Percentiles rank a stretch among this genome's conserved stretches.
Evolutionary conservation across 2,113 vertebrate species (phyloP).

Genomic region (Pteropus alecto): DNA sequence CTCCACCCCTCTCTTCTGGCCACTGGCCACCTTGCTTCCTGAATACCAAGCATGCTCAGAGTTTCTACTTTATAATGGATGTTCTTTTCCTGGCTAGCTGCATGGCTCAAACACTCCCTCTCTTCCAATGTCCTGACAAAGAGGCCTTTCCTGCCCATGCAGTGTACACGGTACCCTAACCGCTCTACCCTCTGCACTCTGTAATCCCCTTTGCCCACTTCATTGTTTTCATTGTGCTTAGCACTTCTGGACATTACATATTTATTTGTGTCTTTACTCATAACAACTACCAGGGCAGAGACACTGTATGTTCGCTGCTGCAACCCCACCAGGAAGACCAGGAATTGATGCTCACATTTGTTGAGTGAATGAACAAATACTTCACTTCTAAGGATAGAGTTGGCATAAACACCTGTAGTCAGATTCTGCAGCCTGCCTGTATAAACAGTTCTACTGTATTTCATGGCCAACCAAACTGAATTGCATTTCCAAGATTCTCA

Average conservation of each 20-base stretch:
- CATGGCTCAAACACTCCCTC: neutral
- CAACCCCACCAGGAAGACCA: neutral
- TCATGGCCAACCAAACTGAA: neutral
- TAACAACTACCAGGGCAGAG: fast-evolving
- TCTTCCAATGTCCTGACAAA: neutral
- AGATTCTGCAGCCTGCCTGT: neutral
- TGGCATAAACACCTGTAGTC: neutral
- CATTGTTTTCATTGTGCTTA: fast-evolving
- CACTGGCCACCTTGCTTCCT: neutral
- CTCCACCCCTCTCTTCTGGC: neutral
- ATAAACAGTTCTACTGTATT: neutral
- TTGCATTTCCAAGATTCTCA: neutral
- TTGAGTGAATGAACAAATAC: neutral
- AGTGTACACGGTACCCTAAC: neutral
- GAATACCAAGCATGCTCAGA: neutral
- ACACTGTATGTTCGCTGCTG: neutral
- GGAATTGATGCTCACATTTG: fast-evolving
- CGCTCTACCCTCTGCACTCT: neutral
- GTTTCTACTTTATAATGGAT: neutral
- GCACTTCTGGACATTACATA: neutral
- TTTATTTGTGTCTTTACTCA: neutral
- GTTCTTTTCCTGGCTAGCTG: neutral
- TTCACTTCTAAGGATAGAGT: neutral
- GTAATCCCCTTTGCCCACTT: fast-evolving
- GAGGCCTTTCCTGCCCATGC: neutral